Evolutionary conservation across 1,140 invertebrate genomes (phyloP).

Genomic region (Aethina tumida): DNA sequence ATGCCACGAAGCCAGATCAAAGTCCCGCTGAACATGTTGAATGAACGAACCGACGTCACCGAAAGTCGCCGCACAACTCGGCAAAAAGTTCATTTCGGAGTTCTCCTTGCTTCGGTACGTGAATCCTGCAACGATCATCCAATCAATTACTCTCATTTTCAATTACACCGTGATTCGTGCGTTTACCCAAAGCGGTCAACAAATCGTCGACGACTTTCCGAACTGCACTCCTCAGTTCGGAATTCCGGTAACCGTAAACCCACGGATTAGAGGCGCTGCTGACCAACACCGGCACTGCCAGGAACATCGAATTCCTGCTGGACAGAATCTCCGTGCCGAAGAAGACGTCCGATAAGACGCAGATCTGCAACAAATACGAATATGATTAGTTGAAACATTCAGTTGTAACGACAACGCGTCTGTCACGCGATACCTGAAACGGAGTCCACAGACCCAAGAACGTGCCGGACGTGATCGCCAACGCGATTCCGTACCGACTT

Average conservation of each 20-base stretch:
- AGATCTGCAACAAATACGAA: slow-evolving; percentile 38
- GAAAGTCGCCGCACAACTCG: slow-evolving; percentile 29
- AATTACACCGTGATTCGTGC: too few relatives aligned
- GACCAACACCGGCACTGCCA: slow-evolving; percentile 47
- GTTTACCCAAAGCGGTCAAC: slow-evolving; percentile 36
- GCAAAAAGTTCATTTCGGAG: slow-evolving; percentile 22
- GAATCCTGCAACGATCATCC: slow-evolving; percentile 38
- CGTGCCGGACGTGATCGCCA: slow-evolving; percentile 52
- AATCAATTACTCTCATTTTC: too few relatives aligned
- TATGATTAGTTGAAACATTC: background rate
- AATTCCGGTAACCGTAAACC: slow-evolving; percentile 58
- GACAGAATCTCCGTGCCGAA: slow-evolving; percentile 41
- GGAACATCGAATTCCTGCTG: slow-evolving; percentile 44
- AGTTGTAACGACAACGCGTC: too few relatives aligned
- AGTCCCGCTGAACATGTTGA: slow-evolving; percentile 27
- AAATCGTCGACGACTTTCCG: slow-evolving; percentile 45
- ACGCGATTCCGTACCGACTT: slow-evolving; percentile 47
- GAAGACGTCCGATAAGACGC: slow-evolving; percentile 47
- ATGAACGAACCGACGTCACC: slow-evolving; percentile 30
- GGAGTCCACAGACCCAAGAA: slow-evolving; percentile 54
- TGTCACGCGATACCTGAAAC: slow-evolving; percentile 54
- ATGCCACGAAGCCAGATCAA: too few relatives aligned
- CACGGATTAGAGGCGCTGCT: slow-evolving; percentile 55
- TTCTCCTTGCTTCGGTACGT: slow-evolving; percentile 30
- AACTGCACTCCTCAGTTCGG: slow-evolving; percentile 51